phyloP scores from a whole-genome alignment of 1,140 invertebrate species.

The Octopus bimaculoides region DNA sequence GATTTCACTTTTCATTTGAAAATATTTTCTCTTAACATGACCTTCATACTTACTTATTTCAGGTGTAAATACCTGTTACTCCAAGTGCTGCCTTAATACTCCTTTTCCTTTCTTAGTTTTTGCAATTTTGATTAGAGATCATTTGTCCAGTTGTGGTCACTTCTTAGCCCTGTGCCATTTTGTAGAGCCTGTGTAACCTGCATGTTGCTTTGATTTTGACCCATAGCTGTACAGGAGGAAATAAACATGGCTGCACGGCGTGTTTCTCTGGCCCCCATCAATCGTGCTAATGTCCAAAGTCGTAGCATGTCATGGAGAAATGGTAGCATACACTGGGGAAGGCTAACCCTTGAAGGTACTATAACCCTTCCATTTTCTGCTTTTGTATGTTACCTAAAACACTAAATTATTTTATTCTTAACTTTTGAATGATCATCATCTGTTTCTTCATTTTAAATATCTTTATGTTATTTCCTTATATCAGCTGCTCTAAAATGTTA shows the following conservation, averaged over 20 bases:
- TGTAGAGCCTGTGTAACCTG: conserved; percentile 15
- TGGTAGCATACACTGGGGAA: conserved; percentile 54
- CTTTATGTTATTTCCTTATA: too few species aligned
- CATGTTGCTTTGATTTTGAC: conserved; percentile 23
- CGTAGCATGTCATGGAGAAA: conserved; percentile 56
- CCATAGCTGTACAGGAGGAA: conserved; percentile 46
- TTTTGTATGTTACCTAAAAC: neutral
- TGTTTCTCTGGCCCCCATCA: conserved; percentile 54
- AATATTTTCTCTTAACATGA: too few species aligned
- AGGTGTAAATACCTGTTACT: neutral
- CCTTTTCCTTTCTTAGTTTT: neutral
- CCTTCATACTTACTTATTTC: too few species aligned
- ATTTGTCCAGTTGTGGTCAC: conserved; percentile 5
- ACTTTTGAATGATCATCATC: too few species aligned
- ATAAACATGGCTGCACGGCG: conserved; percentile 52
- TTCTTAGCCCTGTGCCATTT: neutral
- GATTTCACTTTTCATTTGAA: too few species aligned
- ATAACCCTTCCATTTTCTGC: conserved; percentile 9
- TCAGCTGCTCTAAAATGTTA: too few species aligned
- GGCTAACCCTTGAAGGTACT: conserved; percentile 52
- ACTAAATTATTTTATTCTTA: too few species aligned
- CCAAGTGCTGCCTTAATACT: neutral
- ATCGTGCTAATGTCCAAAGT: conserved; percentile 51
- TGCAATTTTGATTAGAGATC: neutral
- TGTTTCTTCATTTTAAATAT: too few species aligned